These are phyloP conservation scores for Limonius californicus DNA, from an alignment of 1,140 invertebrate genomes.

Conservation along the genomic window DNA sequence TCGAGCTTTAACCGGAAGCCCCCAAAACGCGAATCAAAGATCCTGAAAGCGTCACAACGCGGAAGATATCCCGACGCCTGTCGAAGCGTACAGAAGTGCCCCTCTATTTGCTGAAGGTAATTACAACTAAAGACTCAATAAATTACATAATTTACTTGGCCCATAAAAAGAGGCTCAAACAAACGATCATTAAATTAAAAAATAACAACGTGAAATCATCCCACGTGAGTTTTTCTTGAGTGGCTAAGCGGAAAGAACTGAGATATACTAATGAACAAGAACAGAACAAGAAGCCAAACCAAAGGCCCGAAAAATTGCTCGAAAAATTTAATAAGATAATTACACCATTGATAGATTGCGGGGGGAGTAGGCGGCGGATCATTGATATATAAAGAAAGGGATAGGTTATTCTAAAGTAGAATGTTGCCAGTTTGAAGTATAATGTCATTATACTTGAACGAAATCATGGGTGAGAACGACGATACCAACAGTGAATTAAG, in stretches of 20 bases:
- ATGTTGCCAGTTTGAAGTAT: not conserved
- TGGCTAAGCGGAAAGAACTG: not conserved
- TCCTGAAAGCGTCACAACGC: no score
- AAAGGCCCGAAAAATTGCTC: not conserved
- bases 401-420: not conserved
- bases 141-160: not conserved
- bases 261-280: not conserved
- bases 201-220: not conserved
- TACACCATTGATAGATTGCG: constrained; percentile 13
- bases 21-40: no score
- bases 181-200: not conserved
- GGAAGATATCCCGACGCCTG: no score
- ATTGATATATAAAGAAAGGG: constrained; percentile 16
- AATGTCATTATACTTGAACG: constrained; percentile 30
- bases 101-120: no score
- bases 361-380: constrained; percentile 1
- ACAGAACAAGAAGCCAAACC: not conserved
- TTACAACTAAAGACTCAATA: not conserved
- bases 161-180: not conserved
- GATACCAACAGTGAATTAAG: constrained; percentile 64
- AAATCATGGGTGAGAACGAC: constrained; percentile 49
- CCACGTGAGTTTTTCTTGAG: not conserved
- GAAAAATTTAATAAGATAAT: constrained; percentile 5
- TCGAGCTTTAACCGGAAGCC: no score
- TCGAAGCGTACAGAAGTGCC: no score